Percentiles rank a stretch among this genome's conserved stretches.
Conservation (phyloP, 2,113 vertebrate genomes). For the Pseudolaguvia tuberculata region DNA sequence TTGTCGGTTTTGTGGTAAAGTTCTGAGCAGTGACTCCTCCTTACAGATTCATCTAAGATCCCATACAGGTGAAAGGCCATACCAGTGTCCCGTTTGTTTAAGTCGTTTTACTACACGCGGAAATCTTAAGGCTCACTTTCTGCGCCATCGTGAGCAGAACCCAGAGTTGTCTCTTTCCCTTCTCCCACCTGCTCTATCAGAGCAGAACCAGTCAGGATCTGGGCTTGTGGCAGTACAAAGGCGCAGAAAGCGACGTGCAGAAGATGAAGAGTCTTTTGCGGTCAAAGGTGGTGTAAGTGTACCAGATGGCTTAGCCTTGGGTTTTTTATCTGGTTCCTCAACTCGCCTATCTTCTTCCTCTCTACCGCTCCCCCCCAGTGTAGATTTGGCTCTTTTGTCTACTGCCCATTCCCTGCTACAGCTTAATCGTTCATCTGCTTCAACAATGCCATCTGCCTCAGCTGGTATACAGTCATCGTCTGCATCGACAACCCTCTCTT, state of each 20-base stretch:
- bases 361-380: slow-evolving; percentile 69
- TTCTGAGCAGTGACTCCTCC: slow-evolving; percentile 88
- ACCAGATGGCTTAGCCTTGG: slow-evolving; percentile 64
- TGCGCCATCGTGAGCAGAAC: slow-evolving; percentile 85
- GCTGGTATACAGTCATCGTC: slow-evolving; percentile 61
- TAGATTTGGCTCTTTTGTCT: slow-evolving; percentile 73
- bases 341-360: slow-evolving; percentile 65
- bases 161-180: slow-evolving; percentile 87
- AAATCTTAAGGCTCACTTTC: slow-evolving; percentile 90
- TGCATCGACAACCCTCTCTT: slow-evolving; percentile 47
- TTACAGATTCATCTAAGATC: slow-evolving; percentile 90
- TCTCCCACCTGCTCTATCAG: slow-evolving; percentile 72
- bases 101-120: slow-evolving; percentile 90
- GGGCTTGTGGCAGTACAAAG: slow-evolving; percentile 64
- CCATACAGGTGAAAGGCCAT: slow-evolving; percentile 86
- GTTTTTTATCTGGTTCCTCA: slow-evolving; percentile 63
- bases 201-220: slow-evolving; percentile 60
- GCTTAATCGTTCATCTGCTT: slow-evolving; percentile 69
- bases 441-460: slow-evolving; percentile 61
- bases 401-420: slow-evolving; percentile 73
- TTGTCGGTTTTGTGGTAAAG: slow-evolving; percentile 88
- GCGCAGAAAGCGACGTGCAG: slow-evolving; percentile 66
- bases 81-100: slow-evolving; percentile 87
- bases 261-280: slow-evolving; percentile 67
- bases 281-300: slow-evolving; percentile 65